Evolutionary conservation across 2,797 vertebrate species (phyloP), one percentile per base, ranked within the genome.

Genomic region (Smutsia temminckii): DNA sequence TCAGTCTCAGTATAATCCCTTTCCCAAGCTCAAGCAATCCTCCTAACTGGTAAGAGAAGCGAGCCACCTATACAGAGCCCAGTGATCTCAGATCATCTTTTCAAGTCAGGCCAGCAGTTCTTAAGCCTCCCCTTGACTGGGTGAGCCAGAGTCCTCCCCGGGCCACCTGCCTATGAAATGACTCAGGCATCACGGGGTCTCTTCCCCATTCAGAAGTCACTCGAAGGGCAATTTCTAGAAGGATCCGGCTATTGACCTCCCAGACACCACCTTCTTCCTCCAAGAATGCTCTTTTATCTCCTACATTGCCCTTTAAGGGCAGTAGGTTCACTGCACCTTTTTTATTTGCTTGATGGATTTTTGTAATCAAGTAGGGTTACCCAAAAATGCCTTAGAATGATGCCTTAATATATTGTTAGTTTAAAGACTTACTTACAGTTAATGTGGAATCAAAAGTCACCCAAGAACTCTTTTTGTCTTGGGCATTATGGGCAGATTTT

Each of bases 351-450:
- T 87, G 51, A 51, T 57, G 63, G 55, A 25, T 51, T 2, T 55
- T 96, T 95, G 83, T 69, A n/a, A 79, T 78, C 40, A 68, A 74
- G 89, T 14, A 29, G 46, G 55, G 81, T 85, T 63, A 32, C 23
- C 51, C 61, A 23, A 90, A 91, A 89, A 49, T 59, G 5, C 16
- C 53, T 92, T 77, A 10, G 90, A 86, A 84, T 93, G 66, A 79
- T 66, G 25, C 59, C 23, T 46, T 46, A 46, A 68, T 10, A n/a
- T 57, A n/a, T 85, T 46, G 10, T 46, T 92, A 84, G 18, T 74
- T 92, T 90, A 78, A 89, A 86, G 37, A 83, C 53, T 20, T 53
- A 75, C 0, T 20, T 49, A 75, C 0, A 64, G n/a, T 68, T 93
- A 51, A 86, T 17, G 6, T 78, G 20, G 42, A 93, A 88, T 32